Base-by-base conservation (phyloP, 1,140 invertebrate species). In the Neotoxoptera formosana region DNA sequence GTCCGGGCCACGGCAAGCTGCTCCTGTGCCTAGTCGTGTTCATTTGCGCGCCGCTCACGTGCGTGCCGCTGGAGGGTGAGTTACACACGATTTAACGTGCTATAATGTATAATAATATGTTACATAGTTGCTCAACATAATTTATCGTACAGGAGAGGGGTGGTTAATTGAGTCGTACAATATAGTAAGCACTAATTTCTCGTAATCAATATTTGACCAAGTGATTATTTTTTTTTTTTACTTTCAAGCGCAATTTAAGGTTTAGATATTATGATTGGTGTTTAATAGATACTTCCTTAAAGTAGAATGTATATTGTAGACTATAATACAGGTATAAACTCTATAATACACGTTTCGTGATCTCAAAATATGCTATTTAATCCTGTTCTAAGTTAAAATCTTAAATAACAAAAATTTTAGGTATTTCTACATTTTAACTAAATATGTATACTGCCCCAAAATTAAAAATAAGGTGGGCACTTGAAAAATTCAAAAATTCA, bases 21-120 rank as follows among this genome's bases (percentile, higher is more conserved):
- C 1, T 92, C 2, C 47, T 92, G 14, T 92, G 81, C 23, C n/a
- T 92, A 2, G 76, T 53, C 45, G 47, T 92, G 7, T 51, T 92
- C 30, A 14, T 51, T 9, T 92, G 91, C 34, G 91, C 91, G 1
- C 91, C 91, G 2, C 48, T 92, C 23, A 83, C 91, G 20, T 83
- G 67, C 20, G 81, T 84, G 9, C 76, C 91, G 6, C 48, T 92
- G 1, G 91, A 92, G 17, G 91, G 91, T 84, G 2, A 53, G 91
- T 84, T 23, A 4, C 7, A 0, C 0, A 30, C 25, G 4, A 30
- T 67, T 30, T 30, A 67, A 30, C 25, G 11, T 67, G 30, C 8
- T 9, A 2, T 1, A 25, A 30, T 14, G 30, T 30, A 67, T 25
- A 0, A 30, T 60, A 11, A 60, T 67, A 14, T 67, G 60, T n/a